Evolutionary conservation across 2,888 invertebrate species (phyloP).

Genomic region (Scotopteryx bipunctaria): DNA sequence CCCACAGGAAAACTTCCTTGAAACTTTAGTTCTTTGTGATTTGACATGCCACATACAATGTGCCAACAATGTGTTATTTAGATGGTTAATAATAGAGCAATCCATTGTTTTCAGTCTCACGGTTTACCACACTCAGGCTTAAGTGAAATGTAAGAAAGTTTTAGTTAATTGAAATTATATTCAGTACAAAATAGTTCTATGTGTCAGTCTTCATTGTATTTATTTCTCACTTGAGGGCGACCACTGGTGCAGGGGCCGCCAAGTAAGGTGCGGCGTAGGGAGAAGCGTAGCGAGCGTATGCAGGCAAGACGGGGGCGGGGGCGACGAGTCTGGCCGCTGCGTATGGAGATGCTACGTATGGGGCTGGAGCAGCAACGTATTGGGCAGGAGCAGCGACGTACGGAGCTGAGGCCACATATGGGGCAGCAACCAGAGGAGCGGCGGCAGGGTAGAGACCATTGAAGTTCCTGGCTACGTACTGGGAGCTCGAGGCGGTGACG

Average conservation of each 20-base stretch:
- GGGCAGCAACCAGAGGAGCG: constrained; percentile 75
- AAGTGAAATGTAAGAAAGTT: constrained; percentile 1
- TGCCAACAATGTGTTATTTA: constrained; percentile 12
- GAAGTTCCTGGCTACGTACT: constrained; percentile 48
- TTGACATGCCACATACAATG: constrained; percentile 20
- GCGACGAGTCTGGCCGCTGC: constrained; percentile 43
- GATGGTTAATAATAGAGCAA: constrained; percentile 7
- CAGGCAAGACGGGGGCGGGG: constrained; percentile 34
- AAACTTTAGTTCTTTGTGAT: constrained; percentile 43
- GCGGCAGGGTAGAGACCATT: constrained; percentile 61
- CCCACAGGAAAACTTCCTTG: constrained; percentile 52
- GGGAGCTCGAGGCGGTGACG: constrained; percentile 60
- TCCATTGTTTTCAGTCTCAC: constrained; percentile 23
- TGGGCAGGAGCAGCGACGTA: constrained; percentile 46
- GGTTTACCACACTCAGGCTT: constrained; percentile 14
- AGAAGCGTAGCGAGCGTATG: constrained; percentile 45
- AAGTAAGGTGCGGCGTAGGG: constrained; percentile 48
- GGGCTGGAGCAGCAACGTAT: constrained; percentile 53
- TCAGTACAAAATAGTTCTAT: constrained; percentile 48
- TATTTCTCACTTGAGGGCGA: constrained; percentile 59
- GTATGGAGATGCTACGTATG: constrained; percentile 65
- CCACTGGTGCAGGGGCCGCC: constrained; percentile 62
- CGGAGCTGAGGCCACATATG: constrained; percentile 60
- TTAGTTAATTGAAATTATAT: constrained; percentile 27
- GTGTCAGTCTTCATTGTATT: constrained; percentile 52